A percentile compares a stretch with the other conserved stretches of the same genome.
phyloP scores from a whole-genome alignment of 2,113 vertebrate species.

The Heloderma charlesbogerti region DNA sequence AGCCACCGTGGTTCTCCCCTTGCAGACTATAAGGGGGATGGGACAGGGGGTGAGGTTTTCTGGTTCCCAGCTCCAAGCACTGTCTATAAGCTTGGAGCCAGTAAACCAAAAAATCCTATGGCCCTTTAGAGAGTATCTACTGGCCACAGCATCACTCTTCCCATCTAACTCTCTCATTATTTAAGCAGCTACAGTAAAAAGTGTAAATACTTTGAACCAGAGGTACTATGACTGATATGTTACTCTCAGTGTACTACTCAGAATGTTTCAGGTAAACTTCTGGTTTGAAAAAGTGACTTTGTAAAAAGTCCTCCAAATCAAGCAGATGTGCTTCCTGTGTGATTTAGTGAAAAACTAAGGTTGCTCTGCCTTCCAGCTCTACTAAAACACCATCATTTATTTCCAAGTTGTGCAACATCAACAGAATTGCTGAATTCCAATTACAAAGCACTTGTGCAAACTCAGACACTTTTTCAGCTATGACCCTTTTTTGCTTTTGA shows the following conservation, averaged over 20 bases:
- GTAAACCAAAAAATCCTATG: no score
- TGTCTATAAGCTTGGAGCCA: no score
- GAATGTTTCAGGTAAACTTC: constrained; percentile 46
- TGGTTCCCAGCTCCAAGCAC: no score
- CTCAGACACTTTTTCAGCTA: constrained; percentile 43
- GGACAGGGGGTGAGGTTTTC: no score
- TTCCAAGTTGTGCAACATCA: constrained; percentile 58
- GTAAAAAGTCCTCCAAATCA: constrained; percentile 72
- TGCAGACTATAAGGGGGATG: no score
- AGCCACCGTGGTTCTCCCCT: no score
- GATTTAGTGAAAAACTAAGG: constrained; percentile 31
- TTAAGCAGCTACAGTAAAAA: no score
- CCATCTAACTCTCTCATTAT: no score
- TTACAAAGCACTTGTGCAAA: constrained; percentile 51
- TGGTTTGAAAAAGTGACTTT: constrained; percentile 59
- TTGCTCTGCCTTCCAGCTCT: constrained; percentile 34
- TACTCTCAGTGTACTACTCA: constrained; percentile 26
- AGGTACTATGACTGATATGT: no score
- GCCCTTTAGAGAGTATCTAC: no score
- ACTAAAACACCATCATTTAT: constrained; percentile 50
- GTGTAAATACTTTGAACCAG: no score
- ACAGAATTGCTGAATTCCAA: constrained; percentile 56
- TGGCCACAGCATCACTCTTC: no score
- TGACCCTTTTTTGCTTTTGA: constrained; percentile 38
- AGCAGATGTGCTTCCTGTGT: constrained; percentile 65